phyloP scores from a whole-genome alignment of 1,140 invertebrate species.

The Pseudomyrmex concolor region DNA sequence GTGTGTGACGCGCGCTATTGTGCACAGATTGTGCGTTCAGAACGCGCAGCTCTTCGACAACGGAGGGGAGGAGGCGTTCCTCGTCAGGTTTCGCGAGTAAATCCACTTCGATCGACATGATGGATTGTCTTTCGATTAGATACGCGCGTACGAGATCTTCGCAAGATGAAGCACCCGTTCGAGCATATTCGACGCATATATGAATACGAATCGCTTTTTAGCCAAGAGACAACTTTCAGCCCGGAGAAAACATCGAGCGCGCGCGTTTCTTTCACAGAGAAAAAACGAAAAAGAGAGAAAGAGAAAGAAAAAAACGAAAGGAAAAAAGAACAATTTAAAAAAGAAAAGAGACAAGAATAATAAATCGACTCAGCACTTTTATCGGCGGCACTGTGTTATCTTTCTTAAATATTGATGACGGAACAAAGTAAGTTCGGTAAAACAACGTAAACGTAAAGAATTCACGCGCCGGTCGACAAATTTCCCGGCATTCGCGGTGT shows the following conservation, averaged over 20 bases:
- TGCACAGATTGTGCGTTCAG: neutral
- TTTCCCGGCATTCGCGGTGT: neutral
- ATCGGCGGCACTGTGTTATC: neutral
- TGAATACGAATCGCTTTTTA: conserved; percentile 53
- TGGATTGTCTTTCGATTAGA: conserved; percentile 62
- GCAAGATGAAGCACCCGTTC: conserved; percentile 37
- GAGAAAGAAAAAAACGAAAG: no score
- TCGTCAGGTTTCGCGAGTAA: conserved; percentile 24
- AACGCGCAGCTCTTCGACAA: neutral
- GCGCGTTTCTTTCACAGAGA: neutral
- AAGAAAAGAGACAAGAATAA: conserved; percentile 3
- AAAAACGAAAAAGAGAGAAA: no score
- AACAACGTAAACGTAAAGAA: neutral
- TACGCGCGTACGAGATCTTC: conserved; percentile 25
- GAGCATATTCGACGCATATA: conserved; percentile 58
- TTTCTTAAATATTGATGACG: neutral
- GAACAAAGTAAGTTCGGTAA: neutral
- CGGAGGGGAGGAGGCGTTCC: neutral
- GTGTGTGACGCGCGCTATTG: conserved; percentile 6
- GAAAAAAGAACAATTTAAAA: no score
- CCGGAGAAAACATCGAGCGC: neutral
- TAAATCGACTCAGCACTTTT: conserved; percentile 7
- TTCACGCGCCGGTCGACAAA: neutral
- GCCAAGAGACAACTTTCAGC: conserved; percentile 37
- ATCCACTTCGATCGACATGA: conserved; percentile 48